Conservation (phyloP, 1,140 invertebrate genomes). For the Drosophila lacertosa region DNA sequence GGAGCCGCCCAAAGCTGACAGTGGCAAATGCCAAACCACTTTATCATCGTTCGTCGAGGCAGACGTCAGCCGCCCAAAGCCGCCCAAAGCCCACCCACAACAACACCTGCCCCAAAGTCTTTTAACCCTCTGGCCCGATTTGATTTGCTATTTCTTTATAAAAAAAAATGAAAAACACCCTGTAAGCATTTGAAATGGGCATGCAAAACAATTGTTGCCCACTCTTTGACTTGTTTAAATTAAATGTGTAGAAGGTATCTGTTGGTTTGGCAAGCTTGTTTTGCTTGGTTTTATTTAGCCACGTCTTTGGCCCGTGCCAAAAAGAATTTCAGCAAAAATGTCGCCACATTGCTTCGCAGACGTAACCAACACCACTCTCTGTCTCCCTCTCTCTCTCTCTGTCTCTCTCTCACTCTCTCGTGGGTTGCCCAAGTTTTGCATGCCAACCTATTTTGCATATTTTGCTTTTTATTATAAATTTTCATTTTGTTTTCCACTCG, state of each 20-base stretch:
- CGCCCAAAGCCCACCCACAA: not conserved
- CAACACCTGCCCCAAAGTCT: not conserved
- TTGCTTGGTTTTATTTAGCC: not conserved
- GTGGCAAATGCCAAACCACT: conserved; percentile 53
- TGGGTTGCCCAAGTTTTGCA: too few species aligned
- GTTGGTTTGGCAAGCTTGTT: too few species aligned
- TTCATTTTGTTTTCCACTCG: conserved; percentile 39
- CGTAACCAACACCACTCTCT: too few species aligned
- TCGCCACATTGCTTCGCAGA: too few species aligned
- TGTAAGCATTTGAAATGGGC: too few species aligned
- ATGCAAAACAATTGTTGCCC: too few species aligned
- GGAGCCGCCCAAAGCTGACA: conserved; percentile 50
- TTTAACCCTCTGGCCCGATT: conserved; percentile 12
- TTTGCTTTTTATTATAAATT: conserved; percentile 77
- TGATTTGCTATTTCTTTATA: conserved; percentile 41
- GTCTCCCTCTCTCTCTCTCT: not conserved
- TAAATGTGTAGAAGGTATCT: too few species aligned
- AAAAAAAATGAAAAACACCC: too few species aligned
- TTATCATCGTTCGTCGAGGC: conserved; percentile 51
- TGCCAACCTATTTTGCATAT: conserved; percentile 70
- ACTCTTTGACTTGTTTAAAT: too few species aligned
- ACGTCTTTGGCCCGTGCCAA: conserved; percentile 47
- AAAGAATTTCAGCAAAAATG: conserved; percentile 60
- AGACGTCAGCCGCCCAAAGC: conserved; percentile 1
- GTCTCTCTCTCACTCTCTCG: too few species aligned